Conservation (phyloP, 2,888 invertebrate species). For the Leucoma salicis region DNA sequence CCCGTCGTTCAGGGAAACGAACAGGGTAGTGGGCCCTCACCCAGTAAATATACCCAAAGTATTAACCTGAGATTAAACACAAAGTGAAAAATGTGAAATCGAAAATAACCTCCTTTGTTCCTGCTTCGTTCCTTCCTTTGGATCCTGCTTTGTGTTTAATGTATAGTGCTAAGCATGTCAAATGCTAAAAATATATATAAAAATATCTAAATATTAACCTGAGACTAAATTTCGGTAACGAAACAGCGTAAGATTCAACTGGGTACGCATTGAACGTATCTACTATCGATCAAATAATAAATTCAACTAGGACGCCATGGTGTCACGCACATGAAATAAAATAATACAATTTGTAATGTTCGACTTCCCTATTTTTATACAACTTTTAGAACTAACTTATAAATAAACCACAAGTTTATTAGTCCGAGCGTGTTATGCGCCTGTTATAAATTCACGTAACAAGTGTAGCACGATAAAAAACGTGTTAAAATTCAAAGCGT, state of each 20-base stretch:
- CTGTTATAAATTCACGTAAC: slow-evolving; percentile 41
- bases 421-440: slow-evolving; percentile 40
- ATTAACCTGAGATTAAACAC: too few relatives aligned
- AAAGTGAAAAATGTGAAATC: too few relatives aligned
- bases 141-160: too few relatives aligned
- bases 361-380: slow-evolving; percentile 39
- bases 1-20: too few relatives aligned
- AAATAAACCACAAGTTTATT: slow-evolving; percentile 28
- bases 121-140: too few relatives aligned
- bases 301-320: slow-evolving; percentile 34
- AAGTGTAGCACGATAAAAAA: slow-evolving; percentile 43
- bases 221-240: slow-evolving; percentile 19
- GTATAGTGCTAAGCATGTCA: too few relatives aligned
- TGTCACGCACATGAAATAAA: slow-evolving; percentile 41
- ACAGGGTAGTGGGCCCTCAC: too few relatives aligned
- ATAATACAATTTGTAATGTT: slow-evolving; percentile 42
- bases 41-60: too few relatives aligned
- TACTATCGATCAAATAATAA: slow-evolving; percentile 41
- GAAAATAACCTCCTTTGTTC: too few relatives aligned
- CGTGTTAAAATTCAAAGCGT: slow-evolving; percentile 48
- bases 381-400: slow-evolving; percentile 26
- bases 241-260: slow-evolving; percentile 13
- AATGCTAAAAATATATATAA: too few relatives aligned
- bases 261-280: slow-evolving; percentile 31
- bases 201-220: slow-evolving; percentile 16